Conservation (phyloP, 2,797 vertebrate genomes). For the Micropoecilia bifurca region DNA sequence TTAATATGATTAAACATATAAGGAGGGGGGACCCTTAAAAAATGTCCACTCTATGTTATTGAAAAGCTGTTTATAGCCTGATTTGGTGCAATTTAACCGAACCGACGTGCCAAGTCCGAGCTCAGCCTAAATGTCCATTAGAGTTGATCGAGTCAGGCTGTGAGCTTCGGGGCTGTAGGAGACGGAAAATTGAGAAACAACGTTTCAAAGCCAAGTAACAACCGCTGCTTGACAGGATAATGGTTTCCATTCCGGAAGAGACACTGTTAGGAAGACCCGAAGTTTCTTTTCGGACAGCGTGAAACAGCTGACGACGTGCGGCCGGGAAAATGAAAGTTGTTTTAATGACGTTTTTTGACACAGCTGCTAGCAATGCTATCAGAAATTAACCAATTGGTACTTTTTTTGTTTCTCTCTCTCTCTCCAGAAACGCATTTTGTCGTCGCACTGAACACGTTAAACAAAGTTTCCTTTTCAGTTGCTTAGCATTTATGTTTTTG, state of each 20-base stretch:
- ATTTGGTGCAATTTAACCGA: constrained; percentile 10
- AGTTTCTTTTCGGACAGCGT: constrained; percentile 24
- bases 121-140: constrained; percentile 50
- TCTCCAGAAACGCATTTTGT: not conserved
- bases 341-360: constrained; percentile 40
- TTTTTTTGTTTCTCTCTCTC: not conserved
- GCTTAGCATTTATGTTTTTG: not conserved
- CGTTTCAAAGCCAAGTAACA: not conserved
- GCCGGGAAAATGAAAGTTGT: constrained; percentile 63
- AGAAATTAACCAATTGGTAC: not conserved
- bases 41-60: not conserved
- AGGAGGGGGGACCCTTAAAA: not conserved
- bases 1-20: constrained; percentile 9
- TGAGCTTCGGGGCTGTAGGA: constrained; percentile 17
- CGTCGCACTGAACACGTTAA: not conserved
- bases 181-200: constrained; percentile 8
- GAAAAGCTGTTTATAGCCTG: constrained; percentile 9
- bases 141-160: constrained; percentile 28
- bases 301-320: constrained; percentile 53
- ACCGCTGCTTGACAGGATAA: not conserved
- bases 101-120: constrained; percentile 39
- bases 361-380: constrained; percentile 48
- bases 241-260: not conserved
- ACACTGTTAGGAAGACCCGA: not conserved
- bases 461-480: constrained; percentile 4